These are phyloP conservation scores for Drosophila barbarae DNA, from an alignment of 2,888 invertebrate genomes.

Conservation along the genomic window DNA sequence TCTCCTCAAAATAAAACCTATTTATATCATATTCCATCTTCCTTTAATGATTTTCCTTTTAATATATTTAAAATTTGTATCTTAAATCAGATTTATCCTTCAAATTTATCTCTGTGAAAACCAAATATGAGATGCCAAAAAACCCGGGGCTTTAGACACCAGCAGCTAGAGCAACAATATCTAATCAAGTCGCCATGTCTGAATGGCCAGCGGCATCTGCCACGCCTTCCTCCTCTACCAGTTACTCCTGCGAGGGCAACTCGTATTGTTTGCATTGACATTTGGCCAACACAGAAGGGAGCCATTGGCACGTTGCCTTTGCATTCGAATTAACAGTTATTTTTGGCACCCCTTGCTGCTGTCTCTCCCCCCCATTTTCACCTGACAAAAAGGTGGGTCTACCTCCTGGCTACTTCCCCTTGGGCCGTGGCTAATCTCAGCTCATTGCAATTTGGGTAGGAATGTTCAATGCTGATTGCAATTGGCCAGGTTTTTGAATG, in stretches of 20 bases:
- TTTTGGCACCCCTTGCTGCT: constrained; percentile 62
- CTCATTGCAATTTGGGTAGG: constrained; percentile 60
- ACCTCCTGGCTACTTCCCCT: background rate
- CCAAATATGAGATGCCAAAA: constrained; percentile 26
- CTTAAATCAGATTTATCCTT: too few relatives aligned
- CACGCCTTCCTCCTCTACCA: constrained; percentile 1
- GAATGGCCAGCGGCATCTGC: constrained; percentile 34
- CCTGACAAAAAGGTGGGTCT: constrained; percentile 25
- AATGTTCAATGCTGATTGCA: constrained; percentile 34
- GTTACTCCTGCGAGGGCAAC: constrained; percentile 8
- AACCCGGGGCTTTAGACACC: constrained; percentile 2
- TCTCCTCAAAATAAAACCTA: background rate
- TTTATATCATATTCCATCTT: background rate
- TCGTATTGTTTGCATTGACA: constrained; percentile 67
- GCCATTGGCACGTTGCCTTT: constrained; percentile 71
- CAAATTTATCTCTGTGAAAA: background rate
- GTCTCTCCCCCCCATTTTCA: background rate
- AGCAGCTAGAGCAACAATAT: constrained; percentile 56
- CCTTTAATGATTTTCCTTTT: background rate
- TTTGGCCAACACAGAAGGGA: constrained; percentile 49
- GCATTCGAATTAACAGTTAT: constrained; percentile 75
- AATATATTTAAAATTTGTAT: background rate
- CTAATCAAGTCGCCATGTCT: constrained; percentile 61
- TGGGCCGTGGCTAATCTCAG: constrained; percentile 56
- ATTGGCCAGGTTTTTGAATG: constrained; percentile 4